Conservation (phyloP, 1,140 invertebrate species). For the Neodiprion lecontei region DNA sequence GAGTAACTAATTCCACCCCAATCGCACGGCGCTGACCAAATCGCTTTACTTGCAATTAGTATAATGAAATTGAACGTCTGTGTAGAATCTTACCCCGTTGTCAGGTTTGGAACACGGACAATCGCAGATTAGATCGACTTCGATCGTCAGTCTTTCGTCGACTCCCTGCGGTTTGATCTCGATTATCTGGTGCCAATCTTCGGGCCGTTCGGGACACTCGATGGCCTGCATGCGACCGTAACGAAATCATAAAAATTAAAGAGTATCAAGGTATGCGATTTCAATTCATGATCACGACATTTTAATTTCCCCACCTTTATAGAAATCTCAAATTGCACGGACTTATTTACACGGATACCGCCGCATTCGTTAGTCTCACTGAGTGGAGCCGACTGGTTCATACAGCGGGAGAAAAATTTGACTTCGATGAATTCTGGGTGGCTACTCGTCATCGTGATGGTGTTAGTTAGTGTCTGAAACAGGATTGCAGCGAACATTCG, state of each 20-base stretch:
- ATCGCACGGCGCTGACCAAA: too few relatives aligned
- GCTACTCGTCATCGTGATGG: slow-evolving; percentile 66
- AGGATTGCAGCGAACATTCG: slow-evolving; percentile 14
- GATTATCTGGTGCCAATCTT: slow-evolving; percentile 71
- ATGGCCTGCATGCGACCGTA: slow-evolving; percentile 45
- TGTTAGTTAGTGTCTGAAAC: slow-evolving; percentile 51
- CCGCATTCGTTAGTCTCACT: slow-evolving; percentile 62
- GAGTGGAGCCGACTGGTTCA: slow-evolving; percentile 49
- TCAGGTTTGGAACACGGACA: slow-evolving; percentile 72
- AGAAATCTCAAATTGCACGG: slow-evolving; percentile 56
- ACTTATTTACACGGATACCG: slow-evolving; percentile 66
- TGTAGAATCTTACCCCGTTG: too few relatives aligned
- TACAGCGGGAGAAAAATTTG: slow-evolving; percentile 70
- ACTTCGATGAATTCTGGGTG: slow-evolving; percentile 66
- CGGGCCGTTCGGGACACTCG: slow-evolving; percentile 66
- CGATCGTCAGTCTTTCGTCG: slow-evolving; percentile 74
- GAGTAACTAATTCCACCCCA: too few relatives aligned
- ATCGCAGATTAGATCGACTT: slow-evolving; percentile 76
- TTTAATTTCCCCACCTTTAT: slow-evolving; percentile 35
- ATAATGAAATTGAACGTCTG: too few relatives aligned
- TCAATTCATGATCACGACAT: slow-evolving; percentile 8
- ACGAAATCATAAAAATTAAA: slow-evolving; percentile 20
- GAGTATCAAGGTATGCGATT: slow-evolving; percentile 10
- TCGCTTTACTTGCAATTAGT: too few relatives aligned
- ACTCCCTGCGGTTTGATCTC: slow-evolving; percentile 79